Evolutionary conservation across 2,797 vertebrate genomes (phyloP).

Genomic region (Siniperca scherzeri): DNA sequence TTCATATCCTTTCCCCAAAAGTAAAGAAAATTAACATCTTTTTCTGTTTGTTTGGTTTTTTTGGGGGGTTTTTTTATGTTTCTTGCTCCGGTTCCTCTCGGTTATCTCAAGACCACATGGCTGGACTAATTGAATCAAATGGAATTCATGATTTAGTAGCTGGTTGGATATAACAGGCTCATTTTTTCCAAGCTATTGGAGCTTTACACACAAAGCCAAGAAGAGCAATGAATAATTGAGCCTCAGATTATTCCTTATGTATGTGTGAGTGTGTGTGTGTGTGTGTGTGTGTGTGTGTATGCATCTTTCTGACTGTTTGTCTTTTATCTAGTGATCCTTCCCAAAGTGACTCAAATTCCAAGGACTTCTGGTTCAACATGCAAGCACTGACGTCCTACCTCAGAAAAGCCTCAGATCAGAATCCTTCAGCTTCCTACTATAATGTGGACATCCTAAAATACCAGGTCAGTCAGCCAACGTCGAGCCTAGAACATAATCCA

Average conservation of each 20-base stretch:
- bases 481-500: neutral
- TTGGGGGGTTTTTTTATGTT: neutral
- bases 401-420: constrained; percentile 97
- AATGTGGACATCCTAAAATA: constrained; percentile 98
- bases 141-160: constrained; percentile 78
- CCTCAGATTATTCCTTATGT: constrained; percentile 53
- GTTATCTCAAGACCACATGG: constrained; percentile 63
- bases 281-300: constrained; percentile 13
- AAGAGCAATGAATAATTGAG: constrained; percentile 71
- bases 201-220: constrained; percentile 71
- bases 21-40: constrained; percentile 7
- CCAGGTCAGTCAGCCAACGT: constrained; percentile 86
- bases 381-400: constrained; percentile 96
- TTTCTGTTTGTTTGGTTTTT: neutral
- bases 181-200: constrained; percentile 78
- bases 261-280: constrained; percentile 24
- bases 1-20: constrained; percentile 5
- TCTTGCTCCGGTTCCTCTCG: constrained; percentile 49
- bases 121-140: constrained; percentile 76
- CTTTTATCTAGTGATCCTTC: constrained; percentile 91
- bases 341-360: constrained; percentile 92
- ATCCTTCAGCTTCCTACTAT: constrained; percentile 95
- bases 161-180: constrained; percentile 65
- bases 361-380: constrained; percentile 99
- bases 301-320: constrained; percentile 45